Percentiles rank a stretch among this genome's conserved stretches.
Conservation (phyloP, 2,888 invertebrate species). For the Diaperis boleti region DNA sequence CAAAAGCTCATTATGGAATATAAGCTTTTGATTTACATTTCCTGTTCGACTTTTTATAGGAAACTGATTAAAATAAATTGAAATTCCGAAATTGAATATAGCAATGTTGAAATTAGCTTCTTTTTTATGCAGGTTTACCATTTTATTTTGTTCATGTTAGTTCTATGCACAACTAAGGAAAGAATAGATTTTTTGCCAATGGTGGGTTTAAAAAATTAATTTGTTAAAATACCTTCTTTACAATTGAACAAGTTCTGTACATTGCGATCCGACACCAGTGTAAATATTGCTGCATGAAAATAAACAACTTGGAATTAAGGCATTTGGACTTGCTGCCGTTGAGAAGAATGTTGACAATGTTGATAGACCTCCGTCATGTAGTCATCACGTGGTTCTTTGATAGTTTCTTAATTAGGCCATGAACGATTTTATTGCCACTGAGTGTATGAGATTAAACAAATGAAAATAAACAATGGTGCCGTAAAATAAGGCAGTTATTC, state of each 20-base stretch:
- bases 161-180: too few species aligned
- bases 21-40: conserved; percentile 27
- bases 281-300: too few species aligned
- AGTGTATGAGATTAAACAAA: conserved; percentile 39
- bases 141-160: too few species aligned
- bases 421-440: conserved; percentile 20
- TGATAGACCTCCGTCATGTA: conserved; percentile 15
- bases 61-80: conserved; percentile 1
- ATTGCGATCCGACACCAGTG: too few species aligned
- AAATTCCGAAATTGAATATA: background rate
- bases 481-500: conserved; percentile 40
- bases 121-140: too few species aligned
- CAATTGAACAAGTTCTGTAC: too few species aligned
- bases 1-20: conserved; percentile 27
- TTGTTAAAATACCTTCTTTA: too few species aligned
- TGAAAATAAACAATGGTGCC: conserved; percentile 40
- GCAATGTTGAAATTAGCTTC: too few species aligned
- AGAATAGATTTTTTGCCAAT: too few species aligned
- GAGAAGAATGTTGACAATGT: background rate
- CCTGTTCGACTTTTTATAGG: conserved; percentile 7
- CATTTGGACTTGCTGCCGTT: background rate
- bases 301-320: background rate
- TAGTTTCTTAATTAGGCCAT: conserved; percentile 28
- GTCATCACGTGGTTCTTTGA: conserved; percentile 25
- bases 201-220: too few species aligned